These are phyloP conservation scores for Pterocles burchelli DNA, from an alignment of 2,113 vertebrate genomes.

Conservation along the genomic window DNA sequence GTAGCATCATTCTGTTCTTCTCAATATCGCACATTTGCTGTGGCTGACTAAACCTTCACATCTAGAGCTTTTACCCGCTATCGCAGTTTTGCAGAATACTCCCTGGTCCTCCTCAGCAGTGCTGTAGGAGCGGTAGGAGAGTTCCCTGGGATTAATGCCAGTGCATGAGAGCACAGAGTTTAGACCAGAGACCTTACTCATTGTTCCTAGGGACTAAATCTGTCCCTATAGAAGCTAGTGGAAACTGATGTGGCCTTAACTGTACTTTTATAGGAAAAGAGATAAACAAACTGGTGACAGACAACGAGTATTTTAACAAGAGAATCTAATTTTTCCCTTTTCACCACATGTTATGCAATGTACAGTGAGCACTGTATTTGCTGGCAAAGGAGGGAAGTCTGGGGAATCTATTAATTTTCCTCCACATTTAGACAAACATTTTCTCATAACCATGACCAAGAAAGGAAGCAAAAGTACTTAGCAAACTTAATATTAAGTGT, in stretches of 20 bases:
- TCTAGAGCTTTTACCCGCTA: neutral
- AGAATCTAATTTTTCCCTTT: neutral
- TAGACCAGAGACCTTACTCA: neutral
- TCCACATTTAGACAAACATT: constrained; percentile 56
- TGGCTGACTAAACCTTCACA: neutral
- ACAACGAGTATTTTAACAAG: neutral
- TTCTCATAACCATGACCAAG: constrained; percentile 53
- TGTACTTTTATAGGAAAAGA: neutral
- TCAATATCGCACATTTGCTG: neutral
- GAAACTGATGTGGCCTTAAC: neutral
- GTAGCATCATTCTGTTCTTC: neutral
- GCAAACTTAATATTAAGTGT: constrained; percentile 50
- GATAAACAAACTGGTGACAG: neutral
- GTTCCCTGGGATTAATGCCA: neutral
- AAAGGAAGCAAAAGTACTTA: constrained; percentile 61
- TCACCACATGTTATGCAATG: neutral
- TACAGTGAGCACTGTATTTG: neutral
- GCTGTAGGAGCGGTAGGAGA: neutral
- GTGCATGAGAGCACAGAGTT: neutral
- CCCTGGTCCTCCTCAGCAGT: neutral
- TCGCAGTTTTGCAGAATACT: neutral
- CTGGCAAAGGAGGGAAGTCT: constrained; percentile 40
- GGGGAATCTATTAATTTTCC: constrained; percentile 53
- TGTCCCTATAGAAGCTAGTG: neutral
- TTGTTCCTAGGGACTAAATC: neutral